A percentile compares a stretch with the other conserved stretches of the same genome.
phyloP scores from a whole-genome alignment of 2,888 invertebrate species.

The Hoplodrina ambigua region DNA sequence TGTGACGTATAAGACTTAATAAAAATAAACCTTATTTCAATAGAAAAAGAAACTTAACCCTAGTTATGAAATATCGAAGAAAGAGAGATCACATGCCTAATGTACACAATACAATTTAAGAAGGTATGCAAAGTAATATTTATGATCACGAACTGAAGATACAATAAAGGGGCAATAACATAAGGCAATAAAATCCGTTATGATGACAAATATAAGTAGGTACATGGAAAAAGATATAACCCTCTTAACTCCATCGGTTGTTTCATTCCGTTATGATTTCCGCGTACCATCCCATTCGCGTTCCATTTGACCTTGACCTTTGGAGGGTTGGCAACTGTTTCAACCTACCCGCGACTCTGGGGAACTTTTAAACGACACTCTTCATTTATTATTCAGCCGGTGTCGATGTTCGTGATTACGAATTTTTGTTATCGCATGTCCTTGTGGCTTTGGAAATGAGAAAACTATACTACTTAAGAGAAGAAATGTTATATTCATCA shows the following conservation, averaged over 20 bases:
- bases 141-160: conserved; percentile 48
- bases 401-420: conserved; percentile 53
- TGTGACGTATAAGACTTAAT: background rate
- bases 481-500: conserved; percentile 49
- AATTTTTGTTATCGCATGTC: conserved; percentile 26
- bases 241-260: conserved; percentile 53
- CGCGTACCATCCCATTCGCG: conserved; percentile 14
- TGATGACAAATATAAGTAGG: conserved; percentile 58
- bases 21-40: background rate
- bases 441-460: conserved; percentile 14
- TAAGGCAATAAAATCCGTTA: conserved; percentile 60
- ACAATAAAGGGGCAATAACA: conserved; percentile 53
- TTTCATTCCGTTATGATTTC: conserved; percentile 55
- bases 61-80: background rate
- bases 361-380: conserved; percentile 67
- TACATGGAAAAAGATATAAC: conserved; percentile 41
- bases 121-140: conserved; percentile 42
- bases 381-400: conserved; percentile 66
- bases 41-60: background rate
- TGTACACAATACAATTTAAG: conserved; percentile 14
- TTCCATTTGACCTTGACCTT: conserved; percentile 40
- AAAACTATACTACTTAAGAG: conserved; percentile 10
- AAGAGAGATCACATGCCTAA: background rate
- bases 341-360: conserved; percentile 54
- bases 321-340: conserved; percentile 58